Evolutionary conservation across 2,113 vertebrate genomes (phyloP), one percentile per base, ranked within the genome.

Genomic region (Pelodiscus sinensis): DNA sequence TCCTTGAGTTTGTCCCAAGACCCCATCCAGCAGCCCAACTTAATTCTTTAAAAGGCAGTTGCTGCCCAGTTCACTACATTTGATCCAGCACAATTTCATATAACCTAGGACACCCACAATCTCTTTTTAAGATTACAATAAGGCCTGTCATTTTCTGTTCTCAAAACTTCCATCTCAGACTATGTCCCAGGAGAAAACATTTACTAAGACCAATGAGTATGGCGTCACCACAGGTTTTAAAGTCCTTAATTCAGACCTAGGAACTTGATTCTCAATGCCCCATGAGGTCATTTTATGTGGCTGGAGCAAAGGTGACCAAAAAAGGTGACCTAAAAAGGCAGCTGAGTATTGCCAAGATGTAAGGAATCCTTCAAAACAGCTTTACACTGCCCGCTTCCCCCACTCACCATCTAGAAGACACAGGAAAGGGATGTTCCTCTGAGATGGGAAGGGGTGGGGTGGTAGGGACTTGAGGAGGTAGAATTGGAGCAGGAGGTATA

Each of bases 131-230:
- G 12, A 5, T 55, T 71, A 71, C 16, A 5, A n/a, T 51, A 24
- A 85, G 12, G 2, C 58, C 56, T 4, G 2, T 0, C 52, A 24
- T 0, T 8, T 1, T 1, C 29, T 14, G 6, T 2, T 51, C 31
- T 2, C 2, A 50, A 52, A 87, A 25, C 1, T 55, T 71, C 1
- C 0, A 44, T 55, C 85, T 52, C 55, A 7, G 29, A 1, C 21
- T 0, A 0, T 56, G 51, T 4, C 57, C 73, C 79, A 13, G 22
- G n/a, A 51, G 4, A 68, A 56, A 82, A n/a, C 25, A 6, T 5
- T 6, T 27, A 51, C 79, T 79, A 77, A 52, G 16, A 27, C 11
- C 10, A 31, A 21, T 2, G 58, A 1, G n/a, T n/a, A 68, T 10
- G 31, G 27, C n/a, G 16, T 68, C 31, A 68, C 65, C 18, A 35